Evolutionary conservation across 2,888 invertebrate genomes (phyloP).

Genomic region (Brassicogethes aeneus): DNA sequence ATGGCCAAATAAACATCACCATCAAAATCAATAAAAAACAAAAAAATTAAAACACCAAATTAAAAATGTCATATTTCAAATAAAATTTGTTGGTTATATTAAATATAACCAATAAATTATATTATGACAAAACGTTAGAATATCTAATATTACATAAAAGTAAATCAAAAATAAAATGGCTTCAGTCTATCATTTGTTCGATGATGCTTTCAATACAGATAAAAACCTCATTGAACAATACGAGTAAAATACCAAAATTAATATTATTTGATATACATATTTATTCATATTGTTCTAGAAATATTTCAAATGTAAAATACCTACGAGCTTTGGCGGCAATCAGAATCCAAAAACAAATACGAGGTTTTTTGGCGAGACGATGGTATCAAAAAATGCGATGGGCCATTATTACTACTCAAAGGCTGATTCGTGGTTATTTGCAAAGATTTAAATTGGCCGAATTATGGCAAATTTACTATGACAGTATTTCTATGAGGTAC

Average conservation of each 20-base stretch:
- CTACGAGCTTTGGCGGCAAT: constrained; percentile 24
- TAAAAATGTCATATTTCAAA: too few species aligned
- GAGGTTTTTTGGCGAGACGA: constrained; percentile 28
- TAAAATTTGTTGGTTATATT: too few species aligned
- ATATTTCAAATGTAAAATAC: neutral
- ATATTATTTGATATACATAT: too few species aligned
- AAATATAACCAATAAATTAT: too few species aligned
- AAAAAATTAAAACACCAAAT: too few species aligned
- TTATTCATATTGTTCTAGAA: neutral
- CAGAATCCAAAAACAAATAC: constrained; percentile 30
- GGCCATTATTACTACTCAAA: constrained; percentile 1
- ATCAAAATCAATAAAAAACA: too few species aligned
- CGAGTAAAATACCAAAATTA: too few species aligned
- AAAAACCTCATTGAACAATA: constrained; percentile 20
- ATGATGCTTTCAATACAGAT: constrained; percentile 24
- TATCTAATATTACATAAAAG: too few species aligned
- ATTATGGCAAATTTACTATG: constrained; percentile 18
- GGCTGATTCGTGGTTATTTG: neutral
- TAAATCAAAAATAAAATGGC: too few species aligned
- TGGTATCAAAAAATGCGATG: constrained; percentile 20
- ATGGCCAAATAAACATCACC: too few species aligned
- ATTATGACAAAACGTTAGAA: too few species aligned
- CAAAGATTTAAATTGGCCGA: constrained; percentile 21
- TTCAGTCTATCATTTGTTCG: constrained; percentile 32
- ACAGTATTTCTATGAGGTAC: constrained; percentile 13